Percentiles rank a stretch among this genome's conserved stretches.
phyloP scores from a whole-genome alignment of 2,113 vertebrate genomes.

The Phaethornis superciliosus region DNA sequence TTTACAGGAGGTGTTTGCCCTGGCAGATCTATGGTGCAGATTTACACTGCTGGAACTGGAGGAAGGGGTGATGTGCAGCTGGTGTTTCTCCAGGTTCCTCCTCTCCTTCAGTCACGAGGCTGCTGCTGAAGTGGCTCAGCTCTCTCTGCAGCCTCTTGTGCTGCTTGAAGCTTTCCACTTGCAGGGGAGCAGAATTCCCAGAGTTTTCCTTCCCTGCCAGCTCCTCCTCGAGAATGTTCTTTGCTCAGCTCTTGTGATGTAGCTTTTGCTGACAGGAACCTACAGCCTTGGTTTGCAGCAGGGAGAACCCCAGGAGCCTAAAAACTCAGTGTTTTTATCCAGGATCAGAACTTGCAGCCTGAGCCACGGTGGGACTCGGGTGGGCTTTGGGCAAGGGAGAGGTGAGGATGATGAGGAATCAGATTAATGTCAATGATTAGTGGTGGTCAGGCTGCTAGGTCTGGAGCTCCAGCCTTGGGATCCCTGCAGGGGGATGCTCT shows the following conservation, averaged over 20 bases:
- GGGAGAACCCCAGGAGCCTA: not conserved
- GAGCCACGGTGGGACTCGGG: too few species aligned
- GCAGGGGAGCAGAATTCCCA: not conserved
- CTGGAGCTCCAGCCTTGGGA: too few species aligned
- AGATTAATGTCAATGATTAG: too few species aligned
- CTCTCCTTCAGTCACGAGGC: not conserved
- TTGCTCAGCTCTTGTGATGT: fast-evolving
- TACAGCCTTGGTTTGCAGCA: not conserved
- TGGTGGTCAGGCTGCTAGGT: too few species aligned
- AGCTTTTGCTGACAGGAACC: not conserved
- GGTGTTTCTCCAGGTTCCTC: not conserved
- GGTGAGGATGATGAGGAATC: not conserved
- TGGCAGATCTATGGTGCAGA: fast-evolving
- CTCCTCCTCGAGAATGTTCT: too few species aligned
- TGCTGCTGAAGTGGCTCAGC: not conserved
- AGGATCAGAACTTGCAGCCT: not conserved
- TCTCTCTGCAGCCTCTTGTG: fast-evolving
- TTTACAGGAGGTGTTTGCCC: fast-evolving
- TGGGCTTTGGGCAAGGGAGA: not conserved
- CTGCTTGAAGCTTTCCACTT: not conserved
- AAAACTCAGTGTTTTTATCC: fast-evolving
- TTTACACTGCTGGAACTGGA: fast-evolving
- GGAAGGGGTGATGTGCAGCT: not conserved
- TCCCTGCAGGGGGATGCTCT: not conserved
- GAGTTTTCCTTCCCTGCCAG: not conserved